Base-by-base conservation (phyloP, 2,113 vertebrate species). In the Engraulis encrasicolus region DNA sequence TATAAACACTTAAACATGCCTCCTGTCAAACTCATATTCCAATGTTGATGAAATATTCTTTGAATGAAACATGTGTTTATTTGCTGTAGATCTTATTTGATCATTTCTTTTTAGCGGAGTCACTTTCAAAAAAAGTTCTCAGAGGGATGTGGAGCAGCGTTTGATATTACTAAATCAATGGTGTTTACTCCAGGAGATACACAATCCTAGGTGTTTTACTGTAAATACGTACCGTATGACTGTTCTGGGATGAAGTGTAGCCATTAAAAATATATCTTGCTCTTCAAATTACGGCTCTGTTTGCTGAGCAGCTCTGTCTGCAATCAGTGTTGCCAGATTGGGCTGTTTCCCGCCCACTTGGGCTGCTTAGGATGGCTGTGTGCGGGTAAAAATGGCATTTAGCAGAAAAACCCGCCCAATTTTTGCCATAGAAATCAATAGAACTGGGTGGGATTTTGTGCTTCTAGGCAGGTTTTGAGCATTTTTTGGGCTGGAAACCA, bases 81-180 rank as follows among this genome's bases (percentile, higher is more conserved):
- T 27, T 34, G 66, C 31, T 34, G 12, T 34, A 74, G 34, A 34
- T 74, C 66, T 34, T 74, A 34, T 34, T 27, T 74, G 27, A 31
- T 49, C 78, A 83, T 82, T 85, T 78, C 49, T 77, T 87, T 80
- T 80, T 80, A 82, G 84, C 2, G n/a, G 31, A 87, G 82, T 78
- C 58, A 58, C 49, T 74, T 34, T 74, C 27, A 34, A 12, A 34
- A 17, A 17, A 36, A 74, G 12, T 23, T 74, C 66, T 74, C 66
- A 74, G 66, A 74, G 66, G 66, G 31, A 34, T 14, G n/a, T n/a
- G 1, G 34, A 74, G 77, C 86, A 88, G 89, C 80, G 85, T 84
- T 84, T 79, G 88, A 77, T 88, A 83, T 85, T 37, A 81, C 58
- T 82, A 23, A 78, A 87, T 92, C 86, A 85, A 88, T 88, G 31